A percentile compares a stretch with the other conserved stretches of the same genome.
Evolutionary conservation across 1,140 invertebrate genomes (phyloP).

Genomic region (Bemisia tabaci): DNA sequence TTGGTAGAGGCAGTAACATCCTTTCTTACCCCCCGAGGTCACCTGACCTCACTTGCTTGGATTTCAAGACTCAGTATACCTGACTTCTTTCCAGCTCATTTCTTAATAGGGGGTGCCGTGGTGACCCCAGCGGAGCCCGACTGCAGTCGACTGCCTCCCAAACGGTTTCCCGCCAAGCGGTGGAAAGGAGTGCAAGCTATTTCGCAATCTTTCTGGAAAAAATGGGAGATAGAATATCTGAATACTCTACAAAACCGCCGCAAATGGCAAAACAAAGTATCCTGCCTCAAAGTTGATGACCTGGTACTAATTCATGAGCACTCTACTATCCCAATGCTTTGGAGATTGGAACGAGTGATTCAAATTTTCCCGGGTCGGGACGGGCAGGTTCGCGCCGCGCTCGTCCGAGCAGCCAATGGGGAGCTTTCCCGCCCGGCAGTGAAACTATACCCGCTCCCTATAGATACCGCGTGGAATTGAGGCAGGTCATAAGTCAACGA

Average conservation of each 20-base stretch:
- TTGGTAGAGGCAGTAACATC: no score
- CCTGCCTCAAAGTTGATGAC: constrained; percentile 12
- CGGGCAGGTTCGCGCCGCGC: constrained; percentile 19
- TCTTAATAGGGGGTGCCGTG: constrained; percentile 18
- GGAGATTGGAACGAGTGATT: constrained; percentile 22
- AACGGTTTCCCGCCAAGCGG: no score
- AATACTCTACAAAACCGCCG: constrained; percentile 21
- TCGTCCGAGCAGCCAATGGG: constrained; percentile 27
- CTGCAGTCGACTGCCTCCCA: no score
- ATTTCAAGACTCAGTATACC: no score
- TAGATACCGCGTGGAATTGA: no score
- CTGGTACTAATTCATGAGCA: constrained; percentile 20
- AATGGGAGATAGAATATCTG: constrained; percentile 28
- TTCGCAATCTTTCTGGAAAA: constrained; percentile 21
- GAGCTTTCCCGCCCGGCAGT: constrained; percentile 15
- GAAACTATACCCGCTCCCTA: constrained; percentile 10
- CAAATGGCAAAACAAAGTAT: constrained; percentile 19
- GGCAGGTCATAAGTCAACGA: no score
- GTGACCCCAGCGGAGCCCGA: neutral
- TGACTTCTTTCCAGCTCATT: constrained; percentile 19
- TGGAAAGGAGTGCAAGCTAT: neutral
- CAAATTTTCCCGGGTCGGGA: constrained; percentile 21
- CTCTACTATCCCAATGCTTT: constrained; percentile 11
- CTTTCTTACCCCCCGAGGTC: no score
- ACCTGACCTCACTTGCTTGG: no score